Base-by-base conservation (phyloP, 2,888 invertebrate genomes). In the Thymelicus acteon region DNA sequence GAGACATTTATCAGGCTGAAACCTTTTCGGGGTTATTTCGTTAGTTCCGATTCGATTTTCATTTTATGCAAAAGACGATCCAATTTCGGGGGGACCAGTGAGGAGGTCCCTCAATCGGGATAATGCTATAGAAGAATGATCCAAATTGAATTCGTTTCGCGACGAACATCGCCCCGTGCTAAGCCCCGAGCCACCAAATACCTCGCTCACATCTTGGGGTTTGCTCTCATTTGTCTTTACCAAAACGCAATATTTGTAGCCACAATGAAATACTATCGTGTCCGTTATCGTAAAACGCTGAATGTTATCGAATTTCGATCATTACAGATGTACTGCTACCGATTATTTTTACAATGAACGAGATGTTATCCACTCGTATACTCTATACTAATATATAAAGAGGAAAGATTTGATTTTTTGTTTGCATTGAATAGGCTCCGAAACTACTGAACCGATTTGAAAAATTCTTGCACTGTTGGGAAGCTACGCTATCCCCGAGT, bases 31-130 rank as follows among this genome's bases (percentile, higher is more conserved):
- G 79, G 78, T 86, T 88, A 90, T 91, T 91, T 87, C 88, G 89
- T 90, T 91, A 90, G 88, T 90, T 89, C 82, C 81, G 84, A 90
- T 90, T 86, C 85, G 85, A 91, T 91, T 90, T 91, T 91, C 88
- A 88, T 91, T 91, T 91, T 90, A 92, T 93, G 92, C 91, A 91
- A 92, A 90, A 91, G 88, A 85, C 87, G 90, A 90, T 91, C 88
- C 90, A 88, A 90, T 92, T 89, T 84, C 79, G 82, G 67, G 79
- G 76, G 78, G 85, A 84, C 72, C 64, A 60, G 65, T 7, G 13
- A 39, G 82, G 81, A 79, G 83, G 79, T 77, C 78, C 76, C 74
- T 85, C 88, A 88, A 90, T 89, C 90, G 88, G 82, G 91, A 90
- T 91, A 91, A 92, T 91, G 84, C 86, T 80, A 82, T 86, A 89